Conservation (phyloP, 2,797 vertebrate genomes). For the Falco novaeseelandiae region DNA sequence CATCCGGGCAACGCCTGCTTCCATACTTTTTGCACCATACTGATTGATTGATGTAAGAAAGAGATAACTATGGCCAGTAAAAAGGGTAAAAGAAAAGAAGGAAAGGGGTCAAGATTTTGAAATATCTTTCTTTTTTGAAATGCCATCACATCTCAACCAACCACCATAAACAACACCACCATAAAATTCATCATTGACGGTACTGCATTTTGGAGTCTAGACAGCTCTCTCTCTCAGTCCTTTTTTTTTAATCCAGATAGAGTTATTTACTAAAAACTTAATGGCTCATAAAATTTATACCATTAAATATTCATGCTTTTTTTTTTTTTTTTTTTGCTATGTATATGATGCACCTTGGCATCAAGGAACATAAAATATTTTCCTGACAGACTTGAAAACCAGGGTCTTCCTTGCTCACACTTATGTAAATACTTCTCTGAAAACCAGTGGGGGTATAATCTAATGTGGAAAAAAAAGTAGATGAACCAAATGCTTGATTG, state of each 20-base stretch:
- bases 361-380: conserved; percentile 74
- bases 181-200: neutral
- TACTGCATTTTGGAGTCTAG: conserved; percentile 26
- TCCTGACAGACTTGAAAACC: conserved; percentile 95
- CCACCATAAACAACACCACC: neutral
- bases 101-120: neutral
- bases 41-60: conserved; percentile 59
- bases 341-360: conserved; percentile 67
- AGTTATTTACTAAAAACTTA: conserved; percentile 38
- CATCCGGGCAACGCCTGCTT: conserved; percentile 86
- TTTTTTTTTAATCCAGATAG: neutral
- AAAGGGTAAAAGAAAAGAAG: conserved; percentile 15
- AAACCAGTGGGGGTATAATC: conserved; percentile 63
- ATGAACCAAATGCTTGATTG: conserved; percentile 67
- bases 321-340: neutral
- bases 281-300: conserved; percentile 18
- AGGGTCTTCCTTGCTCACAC: conserved; percentile 84
- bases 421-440: conserved; percentile 76
- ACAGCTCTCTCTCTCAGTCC: neutral
- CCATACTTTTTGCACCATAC: conserved; percentile 92
- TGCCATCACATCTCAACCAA: neutral
- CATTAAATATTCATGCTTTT: conserved; percentile 26
- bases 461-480: conserved; percentile 56
- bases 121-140: conserved; percentile 25
- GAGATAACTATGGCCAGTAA: conserved; percentile 45